Base-by-base conservation (phyloP, 1,140 invertebrate genomes). In the Trissolcus basalis region DNA sequence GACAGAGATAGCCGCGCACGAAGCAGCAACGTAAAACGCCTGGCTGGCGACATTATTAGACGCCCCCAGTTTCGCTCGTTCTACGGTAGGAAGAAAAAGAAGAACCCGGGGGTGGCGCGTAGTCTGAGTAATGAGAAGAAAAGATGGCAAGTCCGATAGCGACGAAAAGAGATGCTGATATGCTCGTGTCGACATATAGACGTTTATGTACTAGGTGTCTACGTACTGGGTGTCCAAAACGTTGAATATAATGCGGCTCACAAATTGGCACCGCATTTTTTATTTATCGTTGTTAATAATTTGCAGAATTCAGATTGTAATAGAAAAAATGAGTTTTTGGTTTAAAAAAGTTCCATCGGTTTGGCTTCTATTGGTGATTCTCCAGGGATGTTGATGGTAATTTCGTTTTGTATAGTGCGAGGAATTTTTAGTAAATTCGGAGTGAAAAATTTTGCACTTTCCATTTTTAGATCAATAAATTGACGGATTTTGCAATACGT, bases 21-120 rank as follows among this genome's bases (percentile, higher is more conserved):
- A 58, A 71, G 51, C 79, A 82, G 81, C 65, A 83, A 82, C 80
- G 81, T 77, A 80, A 81, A 87, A 86, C 84, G 86, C 83, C 85
- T 87, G 85, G 81, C 83, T 87, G 87, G 85, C 84, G 87, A 88
- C 87, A 88, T 88, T 88, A 88, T 88, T 88, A 88, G 87, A 87
- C 86, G 86, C 86, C 85, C 84, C 85, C 83, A 78, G 83, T 84
- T 82, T 59, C 60, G 70, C 53, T 56, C 36, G 76, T 48, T 27
- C 19, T 58, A 58, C 47, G 48, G 10, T 0, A 54, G 47, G 48
- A 49, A 53, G 60, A 61, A 49, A 45, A 58, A 16, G 32, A 67
- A 64, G 53, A 71, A 60, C 49, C 63, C 50, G 68, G 74, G 77
- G 73, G 69, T 64, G 78, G 68, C 59, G 65, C 65, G 65, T 56